These are phyloP conservation scores for Lutjanus campechanus DNA, from an alignment of 2,797 vertebrate species.

Conservation along the genomic window DNA sequence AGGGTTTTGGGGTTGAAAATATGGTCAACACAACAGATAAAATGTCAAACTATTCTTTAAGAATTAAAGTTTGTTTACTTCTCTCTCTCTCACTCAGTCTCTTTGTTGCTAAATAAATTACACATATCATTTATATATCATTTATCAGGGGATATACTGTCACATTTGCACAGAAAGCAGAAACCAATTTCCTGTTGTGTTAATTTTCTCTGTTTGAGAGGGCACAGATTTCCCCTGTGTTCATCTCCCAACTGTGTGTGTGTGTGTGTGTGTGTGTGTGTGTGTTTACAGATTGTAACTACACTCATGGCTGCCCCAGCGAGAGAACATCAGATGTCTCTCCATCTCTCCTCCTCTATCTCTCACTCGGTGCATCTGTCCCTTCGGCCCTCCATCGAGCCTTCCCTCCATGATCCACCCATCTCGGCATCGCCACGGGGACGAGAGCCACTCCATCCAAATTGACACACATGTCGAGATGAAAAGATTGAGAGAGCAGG, in stretches of 20 bases:
- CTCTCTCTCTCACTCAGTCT: constrained; percentile 1
- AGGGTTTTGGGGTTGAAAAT: too few relatives aligned
- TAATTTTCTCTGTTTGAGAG: constrained; percentile 72
- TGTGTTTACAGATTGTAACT: constrained; percentile 74
- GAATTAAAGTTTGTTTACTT: constrained; percentile 28
- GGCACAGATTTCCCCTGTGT: constrained; percentile 72
- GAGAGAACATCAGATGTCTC: constrained; percentile 74
- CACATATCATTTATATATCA: constrained; percentile 60
- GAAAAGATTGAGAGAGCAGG: constrained; percentile 39
- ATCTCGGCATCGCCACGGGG: constrained; percentile 30
- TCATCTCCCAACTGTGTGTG: constrained; percentile 49
- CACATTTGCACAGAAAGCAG: constrained; percentile 60
- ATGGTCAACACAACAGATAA: neutral
- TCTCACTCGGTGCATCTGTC: constrained; percentile 63
- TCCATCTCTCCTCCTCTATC: constrained; percentile 52
- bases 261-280: constrained; percentile 41
- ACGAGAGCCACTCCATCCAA: constrained; percentile 40
- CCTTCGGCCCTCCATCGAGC: constrained; percentile 45
- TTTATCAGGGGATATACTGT: constrained; percentile 55
- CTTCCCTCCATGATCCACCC: constrained; percentile 40
- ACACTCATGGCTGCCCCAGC: constrained; percentile 75
- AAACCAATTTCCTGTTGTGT: constrained; percentile 75
- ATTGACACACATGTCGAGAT: constrained; percentile 49
- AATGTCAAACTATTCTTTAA: neutral
- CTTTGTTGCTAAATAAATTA: constrained; percentile 52